Evolutionary conservation across 2,113 vertebrate genomes (phyloP), one percentile per base, ranked within the genome.

Genomic region (Verasper variegatus): DNA sequence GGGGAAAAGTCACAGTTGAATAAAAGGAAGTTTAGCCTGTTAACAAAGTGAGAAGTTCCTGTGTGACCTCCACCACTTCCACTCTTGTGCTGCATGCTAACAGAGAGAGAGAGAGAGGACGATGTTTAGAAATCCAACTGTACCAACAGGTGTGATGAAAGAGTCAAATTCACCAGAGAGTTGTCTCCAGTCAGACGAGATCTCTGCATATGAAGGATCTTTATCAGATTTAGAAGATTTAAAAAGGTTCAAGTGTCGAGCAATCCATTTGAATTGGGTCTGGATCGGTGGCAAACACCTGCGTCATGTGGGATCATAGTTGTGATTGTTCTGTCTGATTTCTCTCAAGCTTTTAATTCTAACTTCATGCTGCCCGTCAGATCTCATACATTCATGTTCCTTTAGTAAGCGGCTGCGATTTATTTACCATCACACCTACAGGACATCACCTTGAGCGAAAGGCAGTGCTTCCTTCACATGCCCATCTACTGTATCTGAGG

Each of bases 401-500:
- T 55, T 31, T 1, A 20, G 11, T 65, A 37, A 66, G 52, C 35
- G 35, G 17, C 24, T 58, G 21, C 59, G 76, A 78, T 86, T 82
- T 56, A 71, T 86, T 59, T 69, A 56, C 24, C 23, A 31, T 20
- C 4, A 3, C 0, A 31, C 17, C 56, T 74, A 31, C 79, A 86
- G 80, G 82, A 86, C 88, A 40, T 64, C 85, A 76, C 57, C 64
- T 69, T 74, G 49, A 82, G 81, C 81, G 82, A 87, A 88, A 84
- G 79, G 74, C 67, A 23, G 51, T 64, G 70, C 69, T 77, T 80
- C 81, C 79, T 81, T 2, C 35, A 59, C 62, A 20, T 59, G 8
- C 51, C 56, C 62, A 9, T 59, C 63, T 17, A 31, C 31, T 31
- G 31, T 31, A 52, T 84, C 77, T 61, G 61, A 70, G n/a, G n/a